Percentiles rank a stretch among this genome's conserved stretches.
phyloP scores from a whole-genome alignment of 2,888 invertebrate genomes.

The Odontomyia ornata region DNA sequence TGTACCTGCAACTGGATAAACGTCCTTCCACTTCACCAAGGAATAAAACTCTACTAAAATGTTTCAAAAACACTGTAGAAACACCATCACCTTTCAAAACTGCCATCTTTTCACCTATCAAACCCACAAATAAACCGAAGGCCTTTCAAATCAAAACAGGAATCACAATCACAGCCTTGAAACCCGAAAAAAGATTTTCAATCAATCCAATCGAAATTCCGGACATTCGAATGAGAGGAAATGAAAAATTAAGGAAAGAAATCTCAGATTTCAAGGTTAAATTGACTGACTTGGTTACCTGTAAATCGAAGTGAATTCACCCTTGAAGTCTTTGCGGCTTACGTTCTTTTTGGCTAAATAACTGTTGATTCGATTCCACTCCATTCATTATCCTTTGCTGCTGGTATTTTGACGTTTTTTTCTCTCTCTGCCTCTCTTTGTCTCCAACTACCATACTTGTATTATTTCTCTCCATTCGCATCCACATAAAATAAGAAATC shows the following conservation, averaged over 20 bases:
- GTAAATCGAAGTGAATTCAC: slow-evolving; percentile 2
- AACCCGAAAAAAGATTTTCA: neutral
- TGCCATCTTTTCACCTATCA: neutral
- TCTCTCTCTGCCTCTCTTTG: neutral
- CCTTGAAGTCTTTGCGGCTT: neutral
- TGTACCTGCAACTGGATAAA: too few relatives aligned
- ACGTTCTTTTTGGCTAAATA: neutral
- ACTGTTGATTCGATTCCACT: neutral
- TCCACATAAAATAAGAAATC: neutral
- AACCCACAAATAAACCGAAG: neutral
- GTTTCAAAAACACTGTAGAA: too few relatives aligned
- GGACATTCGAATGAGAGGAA: neutral
- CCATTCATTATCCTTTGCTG: slow-evolving; percentile 1
- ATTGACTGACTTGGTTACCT: slow-evolving; percentile 1
- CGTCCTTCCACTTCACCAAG: too few relatives aligned
- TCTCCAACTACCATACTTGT: neutral
- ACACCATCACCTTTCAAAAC: too few relatives aligned
- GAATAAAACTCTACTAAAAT: too few relatives aligned
- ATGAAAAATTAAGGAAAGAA: slow-evolving; percentile 26
- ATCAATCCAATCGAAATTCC: slow-evolving; percentile 14
- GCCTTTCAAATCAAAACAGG: neutral
- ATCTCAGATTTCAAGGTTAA: slow-evolving; percentile 17
- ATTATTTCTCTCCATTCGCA: neutral
- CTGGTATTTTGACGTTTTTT: neutral
- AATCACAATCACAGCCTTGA: neutral